These are phyloP conservation scores for Trachymyrmex septentrionalis DNA, from an alignment of 1,140 invertebrate genomes.

Conservation along the genomic window DNA sequence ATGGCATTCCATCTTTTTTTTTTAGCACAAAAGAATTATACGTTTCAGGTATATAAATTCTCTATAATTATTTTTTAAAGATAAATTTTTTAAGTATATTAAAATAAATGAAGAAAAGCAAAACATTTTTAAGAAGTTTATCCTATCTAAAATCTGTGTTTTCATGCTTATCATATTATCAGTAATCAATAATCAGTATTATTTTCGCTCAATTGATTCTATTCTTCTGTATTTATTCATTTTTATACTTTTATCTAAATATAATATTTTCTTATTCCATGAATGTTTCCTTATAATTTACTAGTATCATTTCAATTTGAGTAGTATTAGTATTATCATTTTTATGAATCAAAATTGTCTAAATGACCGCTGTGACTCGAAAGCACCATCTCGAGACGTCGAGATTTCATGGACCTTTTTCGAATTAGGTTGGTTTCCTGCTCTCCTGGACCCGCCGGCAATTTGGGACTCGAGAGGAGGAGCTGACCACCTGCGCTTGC, in stretches of 20 bases:
- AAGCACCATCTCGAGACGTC: conserved; percentile 9
- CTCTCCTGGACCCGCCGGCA: conserved; percentile 4
- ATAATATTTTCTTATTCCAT: neutral
- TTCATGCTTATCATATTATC: neutral
- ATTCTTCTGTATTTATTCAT: neutral
- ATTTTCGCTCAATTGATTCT: neutral
- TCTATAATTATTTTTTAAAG: neutral
- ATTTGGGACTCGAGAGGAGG: conserved; percentile 50
- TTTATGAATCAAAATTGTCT: neutral
- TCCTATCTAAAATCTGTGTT: neutral
- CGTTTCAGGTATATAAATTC: neutral
- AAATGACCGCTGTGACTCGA: conserved; percentile 1
- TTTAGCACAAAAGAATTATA: neutral
- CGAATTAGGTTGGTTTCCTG: neutral
- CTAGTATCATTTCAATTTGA: neutral
- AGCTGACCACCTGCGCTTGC: conserved; percentile 67
- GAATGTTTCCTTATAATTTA: neutral
- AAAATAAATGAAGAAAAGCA: neutral
- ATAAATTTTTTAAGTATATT: neutral
- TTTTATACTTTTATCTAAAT: neutral
- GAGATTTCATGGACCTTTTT: conserved; percentile 37
- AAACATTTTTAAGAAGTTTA: neutral
- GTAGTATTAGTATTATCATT: neutral
- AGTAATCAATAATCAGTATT: neutral
- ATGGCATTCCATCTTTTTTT: neutral